Evolutionary conservation across 2,113 vertebrate species (phyloP).

Genomic region (Emydocephalus ijimae): DNA sequence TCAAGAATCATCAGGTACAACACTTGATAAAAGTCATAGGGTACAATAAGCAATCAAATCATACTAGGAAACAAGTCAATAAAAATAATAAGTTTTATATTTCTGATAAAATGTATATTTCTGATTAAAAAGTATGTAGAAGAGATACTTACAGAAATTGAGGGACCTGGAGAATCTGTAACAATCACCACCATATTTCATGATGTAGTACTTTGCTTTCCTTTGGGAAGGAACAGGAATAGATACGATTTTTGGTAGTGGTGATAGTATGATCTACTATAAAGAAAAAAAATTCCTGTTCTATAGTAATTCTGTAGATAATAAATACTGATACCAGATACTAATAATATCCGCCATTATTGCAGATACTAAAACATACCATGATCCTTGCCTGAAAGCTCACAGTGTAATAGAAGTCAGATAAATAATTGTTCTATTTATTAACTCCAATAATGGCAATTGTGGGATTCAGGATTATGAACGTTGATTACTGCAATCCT

Average conservation of each 20-base stretch:
- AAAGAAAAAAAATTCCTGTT: background rate
- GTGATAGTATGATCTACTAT: background rate
- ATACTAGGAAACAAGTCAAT: no score
- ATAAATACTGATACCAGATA: background rate
- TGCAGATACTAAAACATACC: background rate
- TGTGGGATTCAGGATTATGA: background rate
- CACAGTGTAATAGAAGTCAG: background rate
- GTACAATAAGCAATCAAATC: no score
- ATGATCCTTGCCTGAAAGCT: background rate
- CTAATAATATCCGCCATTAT: background rate
- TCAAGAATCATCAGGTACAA: no score
- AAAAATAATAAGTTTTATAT: no score
- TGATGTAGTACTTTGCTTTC: background rate
- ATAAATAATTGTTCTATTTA: background rate
- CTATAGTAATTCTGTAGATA: background rate
- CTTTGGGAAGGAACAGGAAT: background rate
- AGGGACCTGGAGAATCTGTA: background rate
- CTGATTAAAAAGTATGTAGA: background rate
- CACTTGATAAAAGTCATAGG: no score
- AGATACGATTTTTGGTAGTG: background rate
- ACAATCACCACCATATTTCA: background rate
- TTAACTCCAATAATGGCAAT: background rate
- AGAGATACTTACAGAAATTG: background rate
- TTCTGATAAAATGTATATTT: background rate
- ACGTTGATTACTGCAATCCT: background rate